phyloP scores from a whole-genome alignment of 2,888 invertebrate genomes.

The Polydrusus tereticollis region DNA sequence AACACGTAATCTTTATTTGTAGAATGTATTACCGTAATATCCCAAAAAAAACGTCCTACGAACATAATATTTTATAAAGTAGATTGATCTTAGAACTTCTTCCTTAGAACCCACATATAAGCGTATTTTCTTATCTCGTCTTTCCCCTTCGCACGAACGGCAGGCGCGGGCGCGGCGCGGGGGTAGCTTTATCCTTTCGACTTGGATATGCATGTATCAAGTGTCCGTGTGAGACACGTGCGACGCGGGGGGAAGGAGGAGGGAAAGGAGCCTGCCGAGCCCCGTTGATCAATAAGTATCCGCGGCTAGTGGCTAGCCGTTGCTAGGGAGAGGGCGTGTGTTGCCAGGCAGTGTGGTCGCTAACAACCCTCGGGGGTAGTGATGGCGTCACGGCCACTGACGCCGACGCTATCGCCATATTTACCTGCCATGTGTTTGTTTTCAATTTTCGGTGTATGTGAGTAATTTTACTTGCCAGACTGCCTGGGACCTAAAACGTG shows the following conservation, averaged over 20 bases:
- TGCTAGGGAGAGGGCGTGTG: slow-evolving; percentile 69
- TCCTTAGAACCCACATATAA: slow-evolving; percentile 43
- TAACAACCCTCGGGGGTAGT: slow-evolving; percentile 69
- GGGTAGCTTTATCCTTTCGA: slow-evolving; percentile 48
- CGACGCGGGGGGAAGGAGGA: slow-evolving; percentile 45
- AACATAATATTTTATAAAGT: slow-evolving; percentile 44
- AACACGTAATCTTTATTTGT: background rate
- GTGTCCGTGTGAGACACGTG: slow-evolving; percentile 57
- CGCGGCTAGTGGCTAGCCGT: slow-evolving; percentile 70
- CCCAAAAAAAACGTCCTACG: slow-evolving; percentile 35
- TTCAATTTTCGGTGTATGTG: slow-evolving; percentile 58
- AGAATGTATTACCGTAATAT: slow-evolving; percentile 23
- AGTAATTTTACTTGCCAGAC: slow-evolving; percentile 27
- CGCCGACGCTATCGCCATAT: slow-evolving; percentile 61
- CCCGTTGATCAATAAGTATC: slow-evolving; percentile 69
- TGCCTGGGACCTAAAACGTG: slow-evolving; percentile 27
- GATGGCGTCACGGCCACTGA: slow-evolving; percentile 65
- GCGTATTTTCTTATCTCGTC: slow-evolving; percentile 48
- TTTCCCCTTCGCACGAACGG: slow-evolving; percentile 1
- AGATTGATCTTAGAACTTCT: slow-evolving; percentile 43
- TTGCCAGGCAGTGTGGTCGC: slow-evolving; percentile 70
- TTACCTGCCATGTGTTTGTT: slow-evolving; percentile 68
- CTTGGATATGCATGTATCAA: slow-evolving; percentile 60
- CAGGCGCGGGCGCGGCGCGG: slow-evolving; percentile 15
- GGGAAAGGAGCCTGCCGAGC: slow-evolving; percentile 51